Base-by-base conservation (phyloP, 53 echinoderm and acorn worm genomes). In the Henricia sp. region DNA sequence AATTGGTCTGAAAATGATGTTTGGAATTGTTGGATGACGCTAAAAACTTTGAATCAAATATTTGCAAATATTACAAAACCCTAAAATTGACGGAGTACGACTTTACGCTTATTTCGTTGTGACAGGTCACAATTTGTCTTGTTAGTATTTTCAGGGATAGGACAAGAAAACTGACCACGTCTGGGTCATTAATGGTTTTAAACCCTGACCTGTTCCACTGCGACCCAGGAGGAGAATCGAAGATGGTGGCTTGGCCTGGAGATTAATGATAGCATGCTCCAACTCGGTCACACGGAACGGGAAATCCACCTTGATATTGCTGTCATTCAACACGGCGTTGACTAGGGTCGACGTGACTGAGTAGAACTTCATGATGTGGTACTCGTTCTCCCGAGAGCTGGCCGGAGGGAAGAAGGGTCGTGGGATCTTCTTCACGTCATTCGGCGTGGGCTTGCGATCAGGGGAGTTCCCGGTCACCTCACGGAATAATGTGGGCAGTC, bases 331-430 rank as follows among this genome's bases (percentile, higher is more conserved):
- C 68, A 90, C 74, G 27, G 74, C 84, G 28, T 85, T 90, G 57
- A 90, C 90, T 26, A 90, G 78, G 33, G 77, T 77, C 16, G 90
- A 90, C 35, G 66, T 84, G 56, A 90, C 68, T 1, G 85, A 85
- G 71, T 90, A 90, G 67, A 90, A 90, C 62, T 90, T 90, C 90
- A 90, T 90, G 28, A 90, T 90, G 54, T 90, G 90, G 64, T 90
- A 90, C 71, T 90, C 90, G 20, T 84, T 85, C 63, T 90, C 90
- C 41, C 77, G 70, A 25, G 90, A 85, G 68, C 90, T 90, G 17
- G 90, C 90, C 29, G 90, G 90, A 4, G 90, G 90, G 46, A 90
- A 90, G 77, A 60, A 90, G 1, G 34, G 56, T 27, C 59, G 42
- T 0, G 69, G 68, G 41, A 57, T 57, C 59, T 76, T 76, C 76